Conservation (phyloP, 2,113 vertebrate genomes). For the Apteryx mantelli region DNA sequence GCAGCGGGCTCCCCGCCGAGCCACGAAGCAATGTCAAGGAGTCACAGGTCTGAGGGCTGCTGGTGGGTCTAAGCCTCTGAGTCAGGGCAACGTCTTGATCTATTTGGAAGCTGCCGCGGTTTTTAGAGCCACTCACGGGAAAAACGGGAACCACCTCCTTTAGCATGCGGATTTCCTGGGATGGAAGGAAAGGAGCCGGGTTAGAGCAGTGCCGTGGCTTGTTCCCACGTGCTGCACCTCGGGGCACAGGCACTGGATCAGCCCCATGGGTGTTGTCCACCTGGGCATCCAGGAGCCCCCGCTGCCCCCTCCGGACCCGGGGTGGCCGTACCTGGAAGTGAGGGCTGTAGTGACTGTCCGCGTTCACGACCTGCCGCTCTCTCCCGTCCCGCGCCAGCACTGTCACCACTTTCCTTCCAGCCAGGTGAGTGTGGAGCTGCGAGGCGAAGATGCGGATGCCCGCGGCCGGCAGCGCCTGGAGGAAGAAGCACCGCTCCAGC, state of each 20-base stretch:
- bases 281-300: rapidly evolving
- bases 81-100: neutral
- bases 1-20: neutral
- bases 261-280: rapidly evolving
- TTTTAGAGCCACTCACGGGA: conserved; percentile 81
- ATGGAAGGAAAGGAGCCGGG: neutral
- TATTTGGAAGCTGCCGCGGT: rapidly evolving
- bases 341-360: conserved; percentile 93
- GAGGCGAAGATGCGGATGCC: conserved; percentile 95
- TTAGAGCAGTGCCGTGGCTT: rapidly evolving
- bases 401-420: conserved; percentile 86
- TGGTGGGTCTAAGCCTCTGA: neutral
- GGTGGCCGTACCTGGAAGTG: conserved; percentile 88
- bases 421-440: conserved; percentile 95
- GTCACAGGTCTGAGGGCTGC: neutral
- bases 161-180: conserved; percentile 91
- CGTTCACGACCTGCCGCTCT: conserved; percentile 85
- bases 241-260: neutral
- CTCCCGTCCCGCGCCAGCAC: conserved; percentile 80
- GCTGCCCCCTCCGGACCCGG: neutral
- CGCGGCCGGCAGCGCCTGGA: conserved; percentile 83
- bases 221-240: neutral
- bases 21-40: too few species aligned
- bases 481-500: neutral
- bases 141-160: conserved; percentile 82